These are phyloP conservation scores for Leptocoma aspasia DNA, from an alignment of 2,113 vertebrate species.

Conservation along the genomic window DNA sequence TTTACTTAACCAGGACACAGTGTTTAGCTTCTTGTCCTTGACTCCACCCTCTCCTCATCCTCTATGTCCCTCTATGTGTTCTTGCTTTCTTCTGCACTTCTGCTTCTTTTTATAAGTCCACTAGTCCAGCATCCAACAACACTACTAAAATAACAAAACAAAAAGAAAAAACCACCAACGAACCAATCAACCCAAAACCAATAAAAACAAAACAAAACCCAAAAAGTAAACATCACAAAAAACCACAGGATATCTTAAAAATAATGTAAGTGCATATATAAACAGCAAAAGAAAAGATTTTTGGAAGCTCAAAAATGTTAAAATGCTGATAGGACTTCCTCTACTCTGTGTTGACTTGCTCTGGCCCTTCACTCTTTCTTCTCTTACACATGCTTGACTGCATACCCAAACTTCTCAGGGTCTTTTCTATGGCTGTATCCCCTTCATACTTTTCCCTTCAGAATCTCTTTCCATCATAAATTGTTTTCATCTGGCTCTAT, in stretches of 20 bases:
- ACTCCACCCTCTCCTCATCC: neutral
- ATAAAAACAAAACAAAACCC: rapidly evolving
- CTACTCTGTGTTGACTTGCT: neutral
- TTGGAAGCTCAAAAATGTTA: neutral
- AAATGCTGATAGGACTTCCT: neutral
- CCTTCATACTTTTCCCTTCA: neutral
- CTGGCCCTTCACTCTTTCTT: neutral
- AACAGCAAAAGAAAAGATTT: neutral
- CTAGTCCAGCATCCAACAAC: neutral
- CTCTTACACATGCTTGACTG: neutral
- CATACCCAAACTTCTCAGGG: neutral
- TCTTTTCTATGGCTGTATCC: neutral
- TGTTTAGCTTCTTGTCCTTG: neutral
- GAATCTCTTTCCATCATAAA: neutral
- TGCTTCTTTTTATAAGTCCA: neutral
- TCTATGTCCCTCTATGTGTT: neutral
- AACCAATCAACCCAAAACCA: neutral
- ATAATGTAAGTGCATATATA: neutral
- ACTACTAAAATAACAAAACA: neutral
- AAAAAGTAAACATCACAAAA: neutral
- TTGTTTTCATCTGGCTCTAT: neutral
- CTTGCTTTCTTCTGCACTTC: neutral
- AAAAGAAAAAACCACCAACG: neutral
- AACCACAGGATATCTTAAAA: neutral
- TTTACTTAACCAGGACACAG: neutral